phyloP scores from a whole-genome alignment of 2,888 invertebrate species.

The Trachelus tabidus region DNA sequence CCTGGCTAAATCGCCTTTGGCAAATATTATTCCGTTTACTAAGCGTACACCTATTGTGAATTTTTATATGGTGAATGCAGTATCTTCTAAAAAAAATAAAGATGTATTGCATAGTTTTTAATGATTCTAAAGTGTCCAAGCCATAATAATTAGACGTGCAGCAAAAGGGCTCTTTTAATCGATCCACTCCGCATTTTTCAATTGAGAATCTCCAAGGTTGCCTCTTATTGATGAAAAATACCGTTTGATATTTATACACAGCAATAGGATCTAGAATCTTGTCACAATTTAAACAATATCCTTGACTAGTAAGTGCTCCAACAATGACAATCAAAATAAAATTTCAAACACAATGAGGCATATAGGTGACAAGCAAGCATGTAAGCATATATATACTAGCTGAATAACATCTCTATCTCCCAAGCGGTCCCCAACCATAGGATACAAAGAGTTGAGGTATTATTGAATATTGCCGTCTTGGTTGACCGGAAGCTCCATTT shows the following conservation, averaged over 20 bases:
- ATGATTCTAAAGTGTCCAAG: background rate
- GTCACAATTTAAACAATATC: background rate
- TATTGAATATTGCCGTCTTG: slow-evolving; percentile 61
- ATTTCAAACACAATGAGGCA: background rate
- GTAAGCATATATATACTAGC: background rate
- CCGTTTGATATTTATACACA: background rate
- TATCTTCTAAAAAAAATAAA: slow-evolving; percentile 28
- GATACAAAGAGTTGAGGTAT: slow-evolving; percentile 69
- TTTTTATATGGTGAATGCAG: background rate
- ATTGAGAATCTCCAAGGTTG: background rate
- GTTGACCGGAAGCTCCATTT: slow-evolving; percentile 42
- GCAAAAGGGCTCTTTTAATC: background rate
- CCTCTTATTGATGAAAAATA: background rate
- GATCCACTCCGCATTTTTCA: background rate
- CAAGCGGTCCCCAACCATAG: slow-evolving; percentile 69
- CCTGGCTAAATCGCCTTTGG: background rate
- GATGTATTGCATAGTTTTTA: slow-evolving; percentile 26
- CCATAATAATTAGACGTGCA: background rate
- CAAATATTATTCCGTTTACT: background rate
- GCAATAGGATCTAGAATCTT: background rate
- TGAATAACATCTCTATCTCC: slow-evolving; percentile 50
- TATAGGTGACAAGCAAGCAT: background rate
- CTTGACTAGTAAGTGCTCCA: background rate
- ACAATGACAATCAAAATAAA: background rate
- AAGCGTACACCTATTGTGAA: background rate